phyloP scores from a whole-genome alignment of 1,140 invertebrate species.

The Cylas formicarius region DNA sequence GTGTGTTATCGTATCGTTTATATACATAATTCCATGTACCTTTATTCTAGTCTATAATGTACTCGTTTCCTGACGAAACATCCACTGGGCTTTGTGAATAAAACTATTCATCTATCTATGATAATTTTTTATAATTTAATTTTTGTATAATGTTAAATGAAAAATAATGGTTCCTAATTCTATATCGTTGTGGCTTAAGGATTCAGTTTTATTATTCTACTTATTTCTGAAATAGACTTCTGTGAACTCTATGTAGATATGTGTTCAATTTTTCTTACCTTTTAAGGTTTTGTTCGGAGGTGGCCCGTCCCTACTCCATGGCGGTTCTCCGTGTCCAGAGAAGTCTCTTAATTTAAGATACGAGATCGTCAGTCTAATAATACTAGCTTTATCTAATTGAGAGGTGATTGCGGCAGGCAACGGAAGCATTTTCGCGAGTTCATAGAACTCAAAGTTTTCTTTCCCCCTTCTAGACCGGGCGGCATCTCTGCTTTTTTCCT shows the following conservation, averaged over 20 bases:
- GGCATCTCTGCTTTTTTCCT: constrained; percentile 95
- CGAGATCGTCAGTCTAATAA: constrained; percentile 95
- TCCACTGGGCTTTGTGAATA: no score
- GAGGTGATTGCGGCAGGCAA: constrained; percentile 93
- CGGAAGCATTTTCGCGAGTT: constrained; percentile 95
- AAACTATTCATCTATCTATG: no score
- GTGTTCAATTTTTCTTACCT: constrained; percentile 56
- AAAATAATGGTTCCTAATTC: no score
- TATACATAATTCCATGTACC: no score
- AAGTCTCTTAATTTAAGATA: constrained; percentile 95
- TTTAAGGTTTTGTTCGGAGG: constrained; percentile 74
- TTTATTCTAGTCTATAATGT: no score
- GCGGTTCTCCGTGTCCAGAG: constrained; percentile 88
- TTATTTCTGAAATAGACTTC: no score
- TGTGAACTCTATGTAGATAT: constrained; percentile 3
- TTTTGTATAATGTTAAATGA: no score
- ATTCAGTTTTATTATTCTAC: no score
- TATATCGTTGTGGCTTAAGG: no score
- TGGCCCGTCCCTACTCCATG: constrained; percentile 77
- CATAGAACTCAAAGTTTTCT: constrained; percentile 98
- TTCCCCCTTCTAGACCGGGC: constrained; percentile 90
- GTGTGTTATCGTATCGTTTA: no score
- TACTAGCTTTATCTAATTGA: constrained; percentile 97
- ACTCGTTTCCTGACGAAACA: no score
- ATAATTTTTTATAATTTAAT: no score